These are phyloP conservation scores for Calvadosia cruxmelitensis DNA, from an alignment of 30 jellyfish, hydroid and myxozoan genomes.

Conservation along the genomic window DNA sequence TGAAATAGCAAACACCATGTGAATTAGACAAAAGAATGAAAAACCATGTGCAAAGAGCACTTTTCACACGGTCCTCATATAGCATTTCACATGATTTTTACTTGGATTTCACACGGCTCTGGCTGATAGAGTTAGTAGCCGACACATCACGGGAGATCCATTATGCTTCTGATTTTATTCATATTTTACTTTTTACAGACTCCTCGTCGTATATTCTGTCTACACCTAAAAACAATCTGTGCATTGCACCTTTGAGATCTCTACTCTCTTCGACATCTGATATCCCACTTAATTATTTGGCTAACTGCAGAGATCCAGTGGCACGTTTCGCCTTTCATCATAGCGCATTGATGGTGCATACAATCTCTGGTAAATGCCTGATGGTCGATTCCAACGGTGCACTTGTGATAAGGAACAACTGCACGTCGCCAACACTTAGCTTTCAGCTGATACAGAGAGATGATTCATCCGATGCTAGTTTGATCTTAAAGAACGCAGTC, in stretches of 20 bases:
- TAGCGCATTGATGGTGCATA: slow-evolving; percentile 29
- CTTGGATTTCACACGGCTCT: no score
- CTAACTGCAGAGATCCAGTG: slow-evolving; percentile 15
- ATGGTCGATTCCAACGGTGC: slow-evolving; percentile 14
- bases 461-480: slow-evolving; percentile 17
- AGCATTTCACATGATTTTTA: no score
- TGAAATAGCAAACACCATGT: no score
- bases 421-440: slow-evolving; percentile 4
- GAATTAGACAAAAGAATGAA: no score
- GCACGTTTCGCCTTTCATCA: slow-evolving; percentile 16
- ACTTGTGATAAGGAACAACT: slow-evolving; percentile 8
- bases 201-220: slow-evolving; percentile 40
- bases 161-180: not conserved
- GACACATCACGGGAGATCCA: no score
- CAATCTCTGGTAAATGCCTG: slow-evolving; percentile 40
- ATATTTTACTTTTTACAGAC: slow-evolving; percentile 18
- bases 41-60: no score
- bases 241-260: no score
- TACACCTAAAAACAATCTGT: no score
- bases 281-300: no score
- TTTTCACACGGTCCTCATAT: no score
- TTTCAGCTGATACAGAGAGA: slow-evolving; percentile 37
- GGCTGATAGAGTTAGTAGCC: no score
- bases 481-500: slow-evolving; percentile 39
- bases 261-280: no score